Conservation (phyloP, 2,113 vertebrate species). For the Fregata magnificens region DNA sequence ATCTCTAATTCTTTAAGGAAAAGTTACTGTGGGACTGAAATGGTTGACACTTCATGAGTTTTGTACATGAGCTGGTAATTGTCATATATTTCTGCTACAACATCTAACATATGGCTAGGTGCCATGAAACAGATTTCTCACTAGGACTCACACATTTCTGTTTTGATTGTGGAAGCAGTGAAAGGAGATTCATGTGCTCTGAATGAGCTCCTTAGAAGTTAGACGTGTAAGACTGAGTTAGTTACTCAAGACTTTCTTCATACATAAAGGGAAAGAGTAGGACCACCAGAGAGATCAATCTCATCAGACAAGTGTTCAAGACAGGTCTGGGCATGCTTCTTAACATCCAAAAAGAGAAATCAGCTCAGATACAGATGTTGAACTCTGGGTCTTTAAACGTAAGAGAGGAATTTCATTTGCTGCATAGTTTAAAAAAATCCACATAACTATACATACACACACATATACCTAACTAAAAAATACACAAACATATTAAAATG, state of each 20-base stretch:
- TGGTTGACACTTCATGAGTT: neutral
- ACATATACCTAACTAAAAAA: neutral
- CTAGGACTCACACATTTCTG: neutral
- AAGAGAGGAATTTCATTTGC: neutral
- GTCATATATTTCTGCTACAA: neutral
- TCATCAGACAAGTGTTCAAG: neutral
- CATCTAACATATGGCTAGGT: neutral
- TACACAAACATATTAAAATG: neutral
- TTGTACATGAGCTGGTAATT: neutral
- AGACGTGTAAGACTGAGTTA: neutral
- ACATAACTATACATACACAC: neutral
- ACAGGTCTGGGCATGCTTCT: neutral
- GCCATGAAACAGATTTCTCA: neutral
- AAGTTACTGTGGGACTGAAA: neutral
- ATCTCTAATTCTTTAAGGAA: neutral
- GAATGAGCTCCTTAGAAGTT: neutral
- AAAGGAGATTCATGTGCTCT: neutral
- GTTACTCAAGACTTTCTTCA: neutral
- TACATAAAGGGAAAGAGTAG: neutral
- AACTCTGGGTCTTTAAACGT: neutral
- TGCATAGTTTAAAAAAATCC: neutral
- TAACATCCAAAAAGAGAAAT: neutral
- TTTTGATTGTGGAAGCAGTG: neutral
- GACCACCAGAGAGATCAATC: neutral
- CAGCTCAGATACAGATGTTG: neutral